Percentiles rank a stretch among this genome's conserved stretches.
These are phyloP conservation scores for Hemiscyllium ocellatum DNA, from an alignment of 2,113 vertebrate genomes.

Conservation along the genomic window DNA sequence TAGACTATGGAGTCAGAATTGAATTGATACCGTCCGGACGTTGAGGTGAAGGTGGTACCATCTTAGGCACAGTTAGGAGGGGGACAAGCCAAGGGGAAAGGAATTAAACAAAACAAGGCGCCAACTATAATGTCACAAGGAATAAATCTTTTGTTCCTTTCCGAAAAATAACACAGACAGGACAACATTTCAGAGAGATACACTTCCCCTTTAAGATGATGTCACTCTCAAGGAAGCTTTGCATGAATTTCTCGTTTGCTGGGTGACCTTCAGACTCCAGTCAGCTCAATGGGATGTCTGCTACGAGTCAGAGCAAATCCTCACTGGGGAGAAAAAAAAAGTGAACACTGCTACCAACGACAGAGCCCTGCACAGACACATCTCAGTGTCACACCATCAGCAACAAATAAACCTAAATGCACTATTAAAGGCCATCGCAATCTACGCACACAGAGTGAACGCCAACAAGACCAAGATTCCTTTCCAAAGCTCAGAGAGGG, in stretches of 20 bases:
- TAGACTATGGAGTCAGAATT: neutral
- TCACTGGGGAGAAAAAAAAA: neutral
- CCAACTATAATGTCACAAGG: neutral
- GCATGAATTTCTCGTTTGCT: conserved; percentile 24
- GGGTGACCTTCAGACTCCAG: conserved; percentile 34
- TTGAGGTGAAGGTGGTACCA: neutral
- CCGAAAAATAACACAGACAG: neutral
- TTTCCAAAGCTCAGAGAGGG: neutral
- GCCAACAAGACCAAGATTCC: neutral
- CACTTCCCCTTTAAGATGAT: conserved; percentile 35
- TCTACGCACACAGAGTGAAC: neutral
- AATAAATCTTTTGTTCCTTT: neutral
- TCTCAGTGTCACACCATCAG: neutral
- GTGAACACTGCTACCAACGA: neutral
- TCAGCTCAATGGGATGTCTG: conserved; percentile 15
- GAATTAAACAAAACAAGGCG: neutral
- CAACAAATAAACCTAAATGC: neutral
- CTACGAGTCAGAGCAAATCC: conserved; percentile 15
- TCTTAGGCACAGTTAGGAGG: neutral
- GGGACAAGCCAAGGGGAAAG: neutral
- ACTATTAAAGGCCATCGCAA: neutral
- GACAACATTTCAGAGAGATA: neutral
- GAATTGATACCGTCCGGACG: neutral
- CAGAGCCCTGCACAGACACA: neutral
- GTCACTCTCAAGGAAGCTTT: conserved; percentile 23